Evolutionary conservation across 2,113 vertebrate species (phyloP), one percentile per base, ranked within the genome.

Genomic region (Cranoglanis bouderius): DNA sequence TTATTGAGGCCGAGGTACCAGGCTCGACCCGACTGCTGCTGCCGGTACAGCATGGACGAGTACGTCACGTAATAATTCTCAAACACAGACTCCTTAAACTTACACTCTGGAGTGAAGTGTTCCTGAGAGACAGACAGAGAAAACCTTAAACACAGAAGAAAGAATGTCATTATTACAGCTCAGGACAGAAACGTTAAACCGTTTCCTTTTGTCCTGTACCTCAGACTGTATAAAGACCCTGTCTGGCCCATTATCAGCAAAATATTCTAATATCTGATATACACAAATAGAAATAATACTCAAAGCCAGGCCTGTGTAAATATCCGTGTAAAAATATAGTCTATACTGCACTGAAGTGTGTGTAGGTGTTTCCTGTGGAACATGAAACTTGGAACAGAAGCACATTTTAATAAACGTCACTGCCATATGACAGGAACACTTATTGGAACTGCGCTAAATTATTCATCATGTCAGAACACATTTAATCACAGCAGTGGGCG

Each of bases 31-130:
- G 98, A 99, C 85, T 97, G 96, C 93, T 99, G 98, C 93, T 99
- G 98, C 93, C 98, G 97, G 96, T 99, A 99, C 93, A 98, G 95
- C 98, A 98, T 99, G 86, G 98, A 99, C 9, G 98, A 99, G 93
- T 99, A 99, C 0, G 98, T 99, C 94, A 99, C 98, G 0, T 99
- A 99, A 94, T 99, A 99, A 96, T 99, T 99, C 95, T 99, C 98
- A 95, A 99, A 99, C 91, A 99, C 98, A 0, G 98, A 99, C 95
- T 99, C 98, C 96, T 99, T 99, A 95, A 99, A 99, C 96, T 99
- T 99, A 94, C 98, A 99, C 95, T 99, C 98, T 0, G 97, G 97
- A 72, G 98, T 99, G 92, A 99, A 99, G 95, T 98, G 98, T 93
- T 99, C 98, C 98, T 99, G 83, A 90, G n/a, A 89, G 63, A 77